Percentiles rank a stretch among this genome's conserved stretches.
These are phyloP conservation scores for Drosophila sechellia DNA, from an alignment of 1,140 invertebrate genomes.

Conservation along the genomic window DNA sequence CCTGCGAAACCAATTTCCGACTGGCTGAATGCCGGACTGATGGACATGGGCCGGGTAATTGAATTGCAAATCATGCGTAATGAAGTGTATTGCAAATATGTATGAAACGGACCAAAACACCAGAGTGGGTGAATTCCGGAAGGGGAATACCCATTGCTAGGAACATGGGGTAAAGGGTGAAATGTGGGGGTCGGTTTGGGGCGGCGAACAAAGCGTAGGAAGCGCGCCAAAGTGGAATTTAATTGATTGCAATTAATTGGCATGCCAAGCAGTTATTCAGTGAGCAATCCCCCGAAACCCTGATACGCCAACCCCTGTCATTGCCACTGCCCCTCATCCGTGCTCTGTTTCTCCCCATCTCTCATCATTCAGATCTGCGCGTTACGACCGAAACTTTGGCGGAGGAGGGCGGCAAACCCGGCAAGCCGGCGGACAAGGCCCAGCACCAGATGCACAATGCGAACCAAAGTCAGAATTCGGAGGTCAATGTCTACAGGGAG, in stretches of 20 bases:
- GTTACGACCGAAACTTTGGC: constrained; percentile 68
- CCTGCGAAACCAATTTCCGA: constrained; percentile 43
- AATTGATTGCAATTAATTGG: constrained; percentile 80
- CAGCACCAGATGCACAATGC: constrained; percentile 34
- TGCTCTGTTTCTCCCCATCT: not conserved
- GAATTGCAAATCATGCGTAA: constrained; percentile 81
- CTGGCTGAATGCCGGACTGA: constrained; percentile 35
- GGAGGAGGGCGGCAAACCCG: constrained; percentile 42
- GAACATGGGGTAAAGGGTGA: no score
- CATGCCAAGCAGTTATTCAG: constrained; percentile 17
- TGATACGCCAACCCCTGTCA: constrained; percentile 13
- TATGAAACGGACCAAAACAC: constrained; percentile 37
- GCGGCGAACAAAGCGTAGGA: constrained; percentile 24
- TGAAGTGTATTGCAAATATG: constrained; percentile 74
- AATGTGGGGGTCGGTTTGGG: no score
- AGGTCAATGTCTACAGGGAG: constrained; percentile 56
- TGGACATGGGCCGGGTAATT: constrained; percentile 64
- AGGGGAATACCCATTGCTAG: no score
- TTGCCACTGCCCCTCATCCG: constrained; percentile 1
- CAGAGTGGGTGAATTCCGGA: not conserved
- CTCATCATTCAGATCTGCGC: constrained; percentile 62
- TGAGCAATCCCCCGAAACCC: not conserved
- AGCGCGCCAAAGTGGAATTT: constrained; percentile 51
- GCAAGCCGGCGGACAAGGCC: constrained; percentile 23
- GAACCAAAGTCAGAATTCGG: constrained; percentile 21